Evolutionary conservation across 1,140 invertebrate genomes (phyloP).

Genomic region (Cecropterus lyciades): DNA sequence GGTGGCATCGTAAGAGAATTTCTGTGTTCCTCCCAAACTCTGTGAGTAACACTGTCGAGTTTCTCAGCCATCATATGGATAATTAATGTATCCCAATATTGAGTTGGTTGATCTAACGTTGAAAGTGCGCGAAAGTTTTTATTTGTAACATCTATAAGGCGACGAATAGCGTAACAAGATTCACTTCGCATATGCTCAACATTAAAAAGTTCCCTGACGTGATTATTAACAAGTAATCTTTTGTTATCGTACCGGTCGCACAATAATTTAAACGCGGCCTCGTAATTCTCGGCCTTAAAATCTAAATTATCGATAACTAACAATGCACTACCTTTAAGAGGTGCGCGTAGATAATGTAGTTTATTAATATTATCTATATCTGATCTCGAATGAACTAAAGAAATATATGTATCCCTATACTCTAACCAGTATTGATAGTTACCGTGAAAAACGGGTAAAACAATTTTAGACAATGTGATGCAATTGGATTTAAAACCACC

Average conservation of each 20-base stretch:
- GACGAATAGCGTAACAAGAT: too few species aligned
- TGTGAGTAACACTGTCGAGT: too few species aligned
- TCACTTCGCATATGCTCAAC: too few species aligned
- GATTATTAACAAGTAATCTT: slow-evolving; percentile 41
- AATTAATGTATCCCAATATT: too few species aligned
- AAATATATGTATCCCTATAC: slow-evolving; percentile 31
- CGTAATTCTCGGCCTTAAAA: slow-evolving; percentile 42
- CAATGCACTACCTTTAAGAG: slow-evolving; percentile 37
- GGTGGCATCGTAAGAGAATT: too few species aligned
- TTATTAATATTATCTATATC: slow-evolving; percentile 30
- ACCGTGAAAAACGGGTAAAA: slow-evolving; percentile 24
- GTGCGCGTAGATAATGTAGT: slow-evolving; percentile 30
- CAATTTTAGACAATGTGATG: slow-evolving; percentile 28
- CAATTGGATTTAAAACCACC: slow-evolving; percentile 15
- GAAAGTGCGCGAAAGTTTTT: too few species aligned
- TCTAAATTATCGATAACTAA: slow-evolving; percentile 40
- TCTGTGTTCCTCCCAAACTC: too few species aligned
- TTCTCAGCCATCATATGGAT: too few species aligned
- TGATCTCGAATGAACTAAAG: slow-evolving; percentile 32
- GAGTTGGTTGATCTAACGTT: too few species aligned
- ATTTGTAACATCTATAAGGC: too few species aligned
- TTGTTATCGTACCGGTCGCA: slow-evolving; percentile 42
- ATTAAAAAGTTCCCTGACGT: too few species aligned
- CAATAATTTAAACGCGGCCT: slow-evolving; percentile 42
- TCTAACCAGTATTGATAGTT: slow-evolving; percentile 32